A percentile compares a stretch with the other conserved stretches of the same genome.
phyloP scores from a whole-genome alignment of 2,113 vertebrate species.

The Mus spicilegus region DNA sequence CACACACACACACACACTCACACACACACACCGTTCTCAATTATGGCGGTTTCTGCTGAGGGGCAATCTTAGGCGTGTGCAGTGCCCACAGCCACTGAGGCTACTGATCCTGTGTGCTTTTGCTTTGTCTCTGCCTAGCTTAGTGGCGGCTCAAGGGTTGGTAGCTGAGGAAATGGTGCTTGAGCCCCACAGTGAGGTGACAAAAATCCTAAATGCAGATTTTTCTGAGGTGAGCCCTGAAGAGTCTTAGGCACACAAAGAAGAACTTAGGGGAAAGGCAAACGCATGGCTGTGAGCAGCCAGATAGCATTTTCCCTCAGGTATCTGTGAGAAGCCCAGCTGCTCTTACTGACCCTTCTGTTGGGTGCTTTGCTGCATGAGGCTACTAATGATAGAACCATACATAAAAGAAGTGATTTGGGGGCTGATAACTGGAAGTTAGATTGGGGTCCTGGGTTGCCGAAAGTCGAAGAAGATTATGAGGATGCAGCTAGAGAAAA shows the following conservation, averaged over 20 bases:
- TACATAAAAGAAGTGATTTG: neutral
- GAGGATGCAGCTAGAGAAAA: constrained; percentile 39
- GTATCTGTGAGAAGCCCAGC: neutral
- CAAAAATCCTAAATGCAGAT: neutral
- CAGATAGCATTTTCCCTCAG: neutral
- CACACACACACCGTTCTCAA: neutral
- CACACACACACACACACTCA: no score
- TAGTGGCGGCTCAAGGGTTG: neutral
- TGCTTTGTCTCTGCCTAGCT: neutral
- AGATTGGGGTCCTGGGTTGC: constrained; percentile 11
- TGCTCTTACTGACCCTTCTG: neutral
- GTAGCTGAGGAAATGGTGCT: neutral
- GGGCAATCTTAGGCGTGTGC: neutral
- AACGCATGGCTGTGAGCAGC: neutral
- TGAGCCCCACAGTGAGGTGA: neutral
- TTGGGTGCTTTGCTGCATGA: constrained; percentile 33
- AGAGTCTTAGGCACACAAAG: neutral
- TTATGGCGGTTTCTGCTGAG: neutral
- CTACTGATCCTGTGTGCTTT: neutral
- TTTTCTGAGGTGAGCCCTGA: neutral
- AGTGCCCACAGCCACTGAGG: neutral
- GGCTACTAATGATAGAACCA: constrained; percentile 9
- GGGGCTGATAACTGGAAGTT: constrained; percentile 19
- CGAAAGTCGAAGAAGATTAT: constrained; percentile 48
- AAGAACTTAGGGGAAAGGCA: neutral